Evolutionary conservation across 1,140 invertebrate species (phyloP), one percentile per base, ranked within the genome.

Genomic region (Temnothorax nylanderi): DNA sequence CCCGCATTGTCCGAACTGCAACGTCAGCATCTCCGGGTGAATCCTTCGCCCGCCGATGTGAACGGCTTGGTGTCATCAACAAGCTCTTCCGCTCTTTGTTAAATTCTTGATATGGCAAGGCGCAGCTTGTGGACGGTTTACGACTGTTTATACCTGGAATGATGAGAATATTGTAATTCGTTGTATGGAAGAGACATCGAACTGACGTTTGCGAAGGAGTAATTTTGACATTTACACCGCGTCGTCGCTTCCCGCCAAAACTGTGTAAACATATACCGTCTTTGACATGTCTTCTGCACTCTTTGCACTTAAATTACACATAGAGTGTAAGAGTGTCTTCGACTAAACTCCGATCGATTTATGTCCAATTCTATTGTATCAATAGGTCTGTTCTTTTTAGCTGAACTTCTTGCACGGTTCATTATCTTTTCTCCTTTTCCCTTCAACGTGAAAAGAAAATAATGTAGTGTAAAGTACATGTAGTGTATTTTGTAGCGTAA

Each of bases 1-100:
- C n/a, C 96, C 96, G 92, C 96, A 96, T 88, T 96, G 96, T 18
- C 96, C 96, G 87, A 96, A 96, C 91, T 96, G 96, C 69, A 96
- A 72, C 13, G 94, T 95, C 10, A 96, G 85, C 93, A 96, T 95
- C 7, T 47, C 13, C 13, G n/a, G 0, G 5, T 21, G 7, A 3
- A 56, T 6, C 3, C 13, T 16, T 51, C 26, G 26, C 26, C 32
- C 11, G 2, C 13, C 13, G 37, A 41, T 5, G 18, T 11, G 5
- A 54, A 80, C 3, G 26, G 6, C 0, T 49, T 13, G 18, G 0
- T 26, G 3, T 8, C 41, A 37, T 54, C n/a, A 18, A 26, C n/a
- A 37, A 54, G 1, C 7, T 44, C 10, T 49, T 32, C 0, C 8
- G 13, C 6, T 26, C 10, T 64, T 37, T 18, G 8, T 37, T 37